Conservation (phyloP, 2,797 vertebrate genomes). For the Scolopax rusticola region DNA sequence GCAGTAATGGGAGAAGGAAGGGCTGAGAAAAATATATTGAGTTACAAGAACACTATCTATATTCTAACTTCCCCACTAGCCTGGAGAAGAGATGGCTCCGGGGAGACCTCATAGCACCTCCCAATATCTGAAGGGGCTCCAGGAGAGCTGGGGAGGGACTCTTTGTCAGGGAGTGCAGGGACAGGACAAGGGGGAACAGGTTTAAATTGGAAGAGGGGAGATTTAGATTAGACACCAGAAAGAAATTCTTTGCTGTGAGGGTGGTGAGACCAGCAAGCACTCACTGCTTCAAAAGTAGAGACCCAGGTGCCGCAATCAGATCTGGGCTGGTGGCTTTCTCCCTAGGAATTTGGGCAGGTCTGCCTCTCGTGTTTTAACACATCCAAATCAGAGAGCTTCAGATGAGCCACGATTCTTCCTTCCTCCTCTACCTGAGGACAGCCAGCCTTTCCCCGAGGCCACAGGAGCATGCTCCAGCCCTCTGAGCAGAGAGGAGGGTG, state of each 20-base stretch:
- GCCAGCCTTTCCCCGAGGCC: background rate
- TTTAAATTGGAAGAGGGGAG: too few relatives aligned
- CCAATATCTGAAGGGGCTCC: too few relatives aligned
- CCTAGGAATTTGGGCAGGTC: background rate
- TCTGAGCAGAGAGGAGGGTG: background rate
- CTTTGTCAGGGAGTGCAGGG: too few relatives aligned
- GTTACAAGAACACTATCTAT: fast-evolving
- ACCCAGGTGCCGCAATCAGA: fast-evolving
- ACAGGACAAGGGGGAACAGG: too few relatives aligned
- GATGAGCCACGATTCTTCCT: background rate
- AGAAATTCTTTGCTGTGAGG: too few relatives aligned
- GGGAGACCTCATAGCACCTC: too few relatives aligned
- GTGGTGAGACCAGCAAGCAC: background rate
- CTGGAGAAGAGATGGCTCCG: too few relatives aligned
- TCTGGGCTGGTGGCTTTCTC: background rate
- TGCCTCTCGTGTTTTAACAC: background rate
- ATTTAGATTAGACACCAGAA: too few relatives aligned
- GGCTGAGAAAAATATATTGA: fast-evolving
- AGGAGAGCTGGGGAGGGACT: too few relatives aligned
- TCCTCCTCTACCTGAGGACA: background rate
- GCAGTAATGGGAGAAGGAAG: fast-evolving
- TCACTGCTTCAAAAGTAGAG: background rate
- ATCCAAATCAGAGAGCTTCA: background rate
- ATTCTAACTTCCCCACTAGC: background rate
- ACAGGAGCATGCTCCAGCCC: fast-evolving